Conservation (phyloP, 2,888 invertebrate genomes). For the Drosophila niveifrons region DNA sequence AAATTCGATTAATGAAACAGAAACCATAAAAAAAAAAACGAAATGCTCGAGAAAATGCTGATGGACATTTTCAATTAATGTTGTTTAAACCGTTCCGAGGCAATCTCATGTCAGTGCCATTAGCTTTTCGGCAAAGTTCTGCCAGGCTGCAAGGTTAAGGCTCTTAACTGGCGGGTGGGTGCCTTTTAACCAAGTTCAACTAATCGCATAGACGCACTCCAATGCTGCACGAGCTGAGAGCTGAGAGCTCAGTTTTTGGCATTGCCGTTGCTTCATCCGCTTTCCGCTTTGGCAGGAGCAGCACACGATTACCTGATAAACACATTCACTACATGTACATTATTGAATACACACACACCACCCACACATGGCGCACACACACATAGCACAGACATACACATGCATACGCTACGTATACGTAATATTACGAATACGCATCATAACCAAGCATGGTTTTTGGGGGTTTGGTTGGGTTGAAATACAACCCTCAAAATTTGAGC, state of each 20-base stretch:
- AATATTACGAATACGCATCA: slow-evolving; percentile 27
- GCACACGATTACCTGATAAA: slow-evolving; percentile 55
- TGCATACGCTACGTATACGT: not conserved
- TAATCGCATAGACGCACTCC: slow-evolving; percentile 17
- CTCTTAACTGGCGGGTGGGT: not conserved
- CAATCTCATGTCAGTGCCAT: slow-evolving; percentile 27
- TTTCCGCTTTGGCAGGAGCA: slow-evolving; percentile 18
- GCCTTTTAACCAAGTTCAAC: slow-evolving; percentile 8
- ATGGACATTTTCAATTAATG: slow-evolving; percentile 5
- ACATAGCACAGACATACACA: slow-evolving; percentile 3
- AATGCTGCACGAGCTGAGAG: slow-evolving; percentile 15
- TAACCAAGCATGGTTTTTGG: slow-evolving; percentile 12
- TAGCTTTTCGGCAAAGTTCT: slow-evolving; percentile 19
- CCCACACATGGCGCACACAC: slow-evolving; percentile 25
- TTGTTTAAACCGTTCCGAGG: slow-evolving; percentile 11
- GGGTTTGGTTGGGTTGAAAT: slow-evolving; percentile 4
- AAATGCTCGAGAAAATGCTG: slow-evolving; percentile 4
- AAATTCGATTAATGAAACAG: slow-evolving; percentile 20
- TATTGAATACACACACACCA: slow-evolving; percentile 53
- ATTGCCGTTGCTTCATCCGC: slow-evolving; percentile 28
- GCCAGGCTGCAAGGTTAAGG: slow-evolving; percentile 19
- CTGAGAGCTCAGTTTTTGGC: slow-evolving; percentile 7
- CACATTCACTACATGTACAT: slow-evolving; percentile 47
- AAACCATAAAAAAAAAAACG: slow-evolving; percentile 10
- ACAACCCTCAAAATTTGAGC: slow-evolving; percentile 34